Conservation (phyloP, 2,888 invertebrate species). For the Diaphora mendica region DNA sequence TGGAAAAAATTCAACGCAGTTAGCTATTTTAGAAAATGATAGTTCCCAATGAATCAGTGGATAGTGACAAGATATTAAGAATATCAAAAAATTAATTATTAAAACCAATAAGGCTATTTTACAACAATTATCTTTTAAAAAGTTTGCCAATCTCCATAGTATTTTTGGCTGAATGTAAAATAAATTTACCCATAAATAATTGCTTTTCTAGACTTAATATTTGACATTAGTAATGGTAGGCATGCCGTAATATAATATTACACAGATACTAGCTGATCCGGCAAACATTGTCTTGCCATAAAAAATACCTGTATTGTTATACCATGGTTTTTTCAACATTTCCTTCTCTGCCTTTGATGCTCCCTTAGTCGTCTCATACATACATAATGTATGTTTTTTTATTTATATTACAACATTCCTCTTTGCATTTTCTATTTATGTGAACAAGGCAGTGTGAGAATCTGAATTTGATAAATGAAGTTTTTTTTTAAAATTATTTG, state of each 20-base stretch:
- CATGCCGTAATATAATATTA: not conserved
- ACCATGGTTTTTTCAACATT: too few relatives aligned
- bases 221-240: not conserved
- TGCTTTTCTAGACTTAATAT: not conserved
- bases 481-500: not conserved
- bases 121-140: not conserved
- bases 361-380: too few relatives aligned
- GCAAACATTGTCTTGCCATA: too few relatives aligned
- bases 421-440: not conserved
- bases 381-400: too few relatives aligned
- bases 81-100: not conserved
- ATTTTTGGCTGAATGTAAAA: not conserved
- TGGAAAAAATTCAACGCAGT: conserved; percentile 90
- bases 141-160: not conserved
- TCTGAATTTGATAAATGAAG: not conserved
- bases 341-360: too few relatives aligned
- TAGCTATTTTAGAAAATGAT: conserved; percentile 1
- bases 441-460: not conserved
- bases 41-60: not conserved
- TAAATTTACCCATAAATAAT: not conserved
- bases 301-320: too few relatives aligned
- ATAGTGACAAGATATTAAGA: not conserved
- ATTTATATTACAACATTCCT: not conserved
- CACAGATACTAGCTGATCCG: not conserved
- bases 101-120: not conserved